These are phyloP conservation scores for Tor tambroides DNA, from an alignment of 2,113 vertebrate genomes.

Conservation along the genomic window DNA sequence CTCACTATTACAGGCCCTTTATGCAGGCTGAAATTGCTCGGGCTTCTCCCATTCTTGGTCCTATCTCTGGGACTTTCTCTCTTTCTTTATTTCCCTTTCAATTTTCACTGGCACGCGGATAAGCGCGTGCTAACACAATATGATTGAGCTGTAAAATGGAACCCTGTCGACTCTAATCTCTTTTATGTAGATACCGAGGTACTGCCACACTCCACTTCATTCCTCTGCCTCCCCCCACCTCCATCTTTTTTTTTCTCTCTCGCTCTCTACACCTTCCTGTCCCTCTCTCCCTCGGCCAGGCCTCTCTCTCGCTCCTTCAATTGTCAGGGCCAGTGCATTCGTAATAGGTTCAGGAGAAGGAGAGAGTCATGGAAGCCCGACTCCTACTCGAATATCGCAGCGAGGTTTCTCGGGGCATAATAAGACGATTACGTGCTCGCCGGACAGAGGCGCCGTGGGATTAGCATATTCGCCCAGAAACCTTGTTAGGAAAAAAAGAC, in stretches of 20 bases:
- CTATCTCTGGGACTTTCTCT: conserved; percentile 83
- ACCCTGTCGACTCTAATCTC: conserved; percentile 92
- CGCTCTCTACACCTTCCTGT: conserved; percentile 55
- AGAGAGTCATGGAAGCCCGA: conserved; percentile 19
- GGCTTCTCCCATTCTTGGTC: conserved; percentile 87
- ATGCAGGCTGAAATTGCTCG: conserved; percentile 93
- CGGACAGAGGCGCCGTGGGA: conserved; percentile 78
- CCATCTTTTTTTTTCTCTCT: conserved; percentile 25
- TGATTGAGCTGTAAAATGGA: conserved; percentile 99
- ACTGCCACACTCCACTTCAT: conserved; percentile 83
- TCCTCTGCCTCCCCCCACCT: conserved; percentile 72
- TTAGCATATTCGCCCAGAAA: conserved; percentile 82
- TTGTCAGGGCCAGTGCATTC: conserved; percentile 53
- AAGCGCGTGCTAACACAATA: conserved; percentile 94
- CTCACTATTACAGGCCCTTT: conserved; percentile 91
- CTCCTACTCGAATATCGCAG: conserved; percentile 76
- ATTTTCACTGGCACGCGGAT: conserved; percentile 93
- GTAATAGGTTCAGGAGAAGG: conserved; percentile 55
- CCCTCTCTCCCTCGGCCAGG: conserved; percentile 52
- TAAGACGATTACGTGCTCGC: conserved; percentile 80
- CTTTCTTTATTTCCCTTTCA: conserved; percentile 96
- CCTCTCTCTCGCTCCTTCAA: conserved; percentile 18
- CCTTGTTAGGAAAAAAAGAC: conserved; percentile 74
- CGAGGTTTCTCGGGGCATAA: conserved; percentile 82
- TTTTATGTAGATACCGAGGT: conserved; percentile 93